A percentile compares a stretch with the other conserved stretches of the same genome.
phyloP scores from a whole-genome alignment of 2,888 invertebrate genomes.

The Heteromyza rotundicornis region DNA sequence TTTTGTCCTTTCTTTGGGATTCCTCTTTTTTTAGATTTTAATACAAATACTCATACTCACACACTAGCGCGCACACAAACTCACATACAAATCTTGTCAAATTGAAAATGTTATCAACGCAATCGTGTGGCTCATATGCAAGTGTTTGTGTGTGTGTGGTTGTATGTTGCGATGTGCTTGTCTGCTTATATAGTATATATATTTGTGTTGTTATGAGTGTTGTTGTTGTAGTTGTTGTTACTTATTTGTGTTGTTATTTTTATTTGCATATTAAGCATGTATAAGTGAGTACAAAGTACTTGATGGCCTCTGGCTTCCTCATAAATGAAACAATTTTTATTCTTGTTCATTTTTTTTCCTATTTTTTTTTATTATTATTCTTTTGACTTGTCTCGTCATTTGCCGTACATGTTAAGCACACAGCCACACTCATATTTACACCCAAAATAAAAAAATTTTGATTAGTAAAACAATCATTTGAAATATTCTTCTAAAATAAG shows the following conservation, averaged over 20 bases:
- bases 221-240: constrained; percentile 27
- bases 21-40: background rate
- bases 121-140: constrained; percentile 1
- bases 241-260: constrained; percentile 19
- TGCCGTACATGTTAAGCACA: too few relatives aligned
- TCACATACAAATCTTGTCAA: constrained; percentile 10
- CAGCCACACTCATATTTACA: too few relatives aligned
- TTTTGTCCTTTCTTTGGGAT: background rate
- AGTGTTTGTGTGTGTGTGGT: constrained; percentile 2
- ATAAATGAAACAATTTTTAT: constrained; percentile 4
- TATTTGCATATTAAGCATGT: constrained; percentile 19
- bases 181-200: constrained; percentile 20
- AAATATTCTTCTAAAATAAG: too few relatives aligned
- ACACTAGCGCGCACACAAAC: constrained; percentile 9
- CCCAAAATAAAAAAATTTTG: too few relatives aligned
- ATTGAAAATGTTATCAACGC: constrained; percentile 20
- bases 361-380: too few relatives aligned
- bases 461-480: too few relatives aligned
- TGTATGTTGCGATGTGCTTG: constrained; percentile 5
- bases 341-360: constrained; percentile 3
- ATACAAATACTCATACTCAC: constrained; percentile 3
- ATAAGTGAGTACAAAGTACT: constrained; percentile 15
- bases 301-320: constrained; percentile 5
- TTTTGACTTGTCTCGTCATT: too few relatives aligned
- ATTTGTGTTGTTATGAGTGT: constrained; percentile 18